Evolutionary conservation across 2,113 vertebrate genomes (phyloP).

Genomic region (Sula dactylatra): DNA sequence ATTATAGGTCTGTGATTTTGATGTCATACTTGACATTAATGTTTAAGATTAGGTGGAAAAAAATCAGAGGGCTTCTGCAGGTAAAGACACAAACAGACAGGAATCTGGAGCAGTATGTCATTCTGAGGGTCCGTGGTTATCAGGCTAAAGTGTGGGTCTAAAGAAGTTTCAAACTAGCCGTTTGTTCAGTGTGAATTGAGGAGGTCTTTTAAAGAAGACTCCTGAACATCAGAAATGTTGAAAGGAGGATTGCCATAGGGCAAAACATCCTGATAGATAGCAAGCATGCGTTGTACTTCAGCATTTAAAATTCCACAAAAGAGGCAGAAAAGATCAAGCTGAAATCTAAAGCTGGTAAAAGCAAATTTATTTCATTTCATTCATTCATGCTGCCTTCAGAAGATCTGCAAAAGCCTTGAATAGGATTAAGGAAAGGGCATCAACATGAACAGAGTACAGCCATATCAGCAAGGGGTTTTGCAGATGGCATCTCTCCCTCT

Average conservation of each 20-base stretch:
- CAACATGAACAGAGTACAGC: neutral
- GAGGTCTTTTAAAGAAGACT: neutral
- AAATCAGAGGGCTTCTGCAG: neutral
- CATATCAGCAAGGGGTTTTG: neutral
- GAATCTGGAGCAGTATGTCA: neutral
- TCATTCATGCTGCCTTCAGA: neutral
- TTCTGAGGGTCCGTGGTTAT: neutral
- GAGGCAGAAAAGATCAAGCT: neutral
- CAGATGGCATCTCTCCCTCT: neutral
- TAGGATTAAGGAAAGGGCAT: slow-evolving; percentile 16
- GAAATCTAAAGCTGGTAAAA: neutral
- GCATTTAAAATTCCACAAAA: neutral
- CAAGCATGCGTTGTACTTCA: neutral
- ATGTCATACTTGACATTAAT: neutral
- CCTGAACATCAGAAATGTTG: neutral
- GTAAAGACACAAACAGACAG: neutral
- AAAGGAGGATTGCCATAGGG: neutral
- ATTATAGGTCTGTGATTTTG: neutral
- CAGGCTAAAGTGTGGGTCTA: neutral
- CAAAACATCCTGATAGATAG: too few relatives aligned
- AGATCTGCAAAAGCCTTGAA: neutral
- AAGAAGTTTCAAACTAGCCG: neutral
- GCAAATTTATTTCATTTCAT: neutral
- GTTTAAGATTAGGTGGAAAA: neutral
- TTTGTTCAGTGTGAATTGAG: neutral